Evolutionary conservation across 2,888 invertebrate genomes (phyloP).

Genomic region (Volucella zonaria): DNA sequence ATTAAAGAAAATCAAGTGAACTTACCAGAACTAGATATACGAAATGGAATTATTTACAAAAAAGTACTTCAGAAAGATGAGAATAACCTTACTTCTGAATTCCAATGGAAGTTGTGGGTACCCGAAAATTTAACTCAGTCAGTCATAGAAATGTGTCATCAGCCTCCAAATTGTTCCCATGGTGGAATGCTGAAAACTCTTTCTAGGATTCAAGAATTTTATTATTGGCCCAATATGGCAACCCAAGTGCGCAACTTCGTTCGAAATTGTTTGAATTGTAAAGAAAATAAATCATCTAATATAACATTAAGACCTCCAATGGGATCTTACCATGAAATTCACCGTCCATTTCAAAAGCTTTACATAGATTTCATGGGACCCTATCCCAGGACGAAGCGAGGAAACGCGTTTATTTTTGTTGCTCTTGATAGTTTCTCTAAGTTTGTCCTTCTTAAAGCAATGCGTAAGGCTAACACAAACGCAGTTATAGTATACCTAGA

Average conservation of each 20-base stretch:
- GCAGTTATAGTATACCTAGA: too few species aligned
- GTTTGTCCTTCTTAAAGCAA: too few species aligned
- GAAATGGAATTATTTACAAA: not conserved
- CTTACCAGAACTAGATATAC: not conserved
- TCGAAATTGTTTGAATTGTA: not conserved
- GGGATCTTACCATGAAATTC: not conserved
- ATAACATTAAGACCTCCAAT: not conserved
- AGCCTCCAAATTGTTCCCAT: not conserved
- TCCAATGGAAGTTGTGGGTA: not conserved
- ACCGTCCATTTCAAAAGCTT: too few species aligned
- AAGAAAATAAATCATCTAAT: not conserved
- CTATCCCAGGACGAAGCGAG: too few species aligned
- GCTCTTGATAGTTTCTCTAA: too few species aligned
- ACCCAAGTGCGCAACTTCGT: not conserved
- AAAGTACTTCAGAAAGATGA: not conserved
- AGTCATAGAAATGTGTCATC: not conserved
- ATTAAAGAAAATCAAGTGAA: constrained; percentile 3
- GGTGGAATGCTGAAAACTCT: not conserved
- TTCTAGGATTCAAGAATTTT: not conserved
- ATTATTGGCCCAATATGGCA: not conserved
- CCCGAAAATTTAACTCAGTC: not conserved
- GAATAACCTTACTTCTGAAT: not conserved
- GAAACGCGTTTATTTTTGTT: too few species aligned
- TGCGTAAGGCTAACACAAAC: too few species aligned
- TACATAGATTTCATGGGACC: too few species aligned